phyloP scores from a whole-genome alignment of 1,140 invertebrate genomes.

The Leguminivora glycinivorella region DNA sequence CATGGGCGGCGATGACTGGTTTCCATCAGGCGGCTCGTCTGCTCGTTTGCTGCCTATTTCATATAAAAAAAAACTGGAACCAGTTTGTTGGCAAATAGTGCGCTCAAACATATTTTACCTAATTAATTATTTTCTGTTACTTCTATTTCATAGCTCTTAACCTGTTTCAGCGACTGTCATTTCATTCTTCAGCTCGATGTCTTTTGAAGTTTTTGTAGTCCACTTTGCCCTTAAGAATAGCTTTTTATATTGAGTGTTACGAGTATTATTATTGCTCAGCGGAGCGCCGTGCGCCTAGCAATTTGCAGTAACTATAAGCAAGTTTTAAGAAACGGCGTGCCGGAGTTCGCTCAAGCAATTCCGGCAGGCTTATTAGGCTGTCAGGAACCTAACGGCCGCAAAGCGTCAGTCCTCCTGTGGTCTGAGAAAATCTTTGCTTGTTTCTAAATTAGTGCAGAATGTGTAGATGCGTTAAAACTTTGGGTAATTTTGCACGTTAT shows the following conservation, averaged over 20 bases:
- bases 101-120: too few relatives aligned
- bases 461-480: too few relatives aligned
- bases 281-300: not conserved
- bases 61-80: too few relatives aligned
- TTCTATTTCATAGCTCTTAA: too few relatives aligned
- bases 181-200: not conserved
- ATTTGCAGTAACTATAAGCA: slow-evolving; percentile 23
- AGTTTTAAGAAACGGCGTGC: slow-evolving; percentile 22
- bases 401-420: slow-evolving; percentile 7
- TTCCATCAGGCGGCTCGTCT: too few relatives aligned
- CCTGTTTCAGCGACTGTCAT: too few relatives aligned
- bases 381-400: slow-evolving; percentile 7
- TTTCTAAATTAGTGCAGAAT: not conserved
- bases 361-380: slow-evolving; percentile 9
- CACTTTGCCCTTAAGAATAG: not conserved
- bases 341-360: slow-evolving; percentile 4
- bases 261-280: slow-evolving; percentile 15
- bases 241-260: slow-evolving; percentile 18
- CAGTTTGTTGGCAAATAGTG: too few relatives aligned
- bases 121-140: too few relatives aligned
- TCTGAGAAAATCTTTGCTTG: not conserved
- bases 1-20: too few relatives aligned
- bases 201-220: not conserved
- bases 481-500: too few relatives aligned
- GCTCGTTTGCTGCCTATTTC: too few relatives aligned